These are phyloP conservation scores for Mirza zaza DNA, from an alignment of 2,113 vertebrate genomes.

Conservation along the genomic window DNA sequence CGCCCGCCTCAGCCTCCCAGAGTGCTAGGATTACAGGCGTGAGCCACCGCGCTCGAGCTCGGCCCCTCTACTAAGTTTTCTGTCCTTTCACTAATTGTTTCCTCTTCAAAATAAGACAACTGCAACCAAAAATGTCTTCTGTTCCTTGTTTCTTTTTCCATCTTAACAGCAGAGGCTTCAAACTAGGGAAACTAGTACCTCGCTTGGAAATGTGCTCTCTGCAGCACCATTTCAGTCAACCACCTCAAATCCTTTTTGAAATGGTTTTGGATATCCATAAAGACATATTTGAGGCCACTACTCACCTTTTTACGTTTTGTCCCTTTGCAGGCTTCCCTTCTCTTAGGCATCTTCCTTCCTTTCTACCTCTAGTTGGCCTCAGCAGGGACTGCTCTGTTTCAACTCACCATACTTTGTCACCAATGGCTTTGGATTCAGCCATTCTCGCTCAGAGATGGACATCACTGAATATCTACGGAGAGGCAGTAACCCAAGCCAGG, in stretches of 20 bases:
- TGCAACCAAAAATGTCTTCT: neutral
- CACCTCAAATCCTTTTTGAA: neutral
- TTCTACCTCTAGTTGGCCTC: neutral
- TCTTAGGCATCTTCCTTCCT: neutral
- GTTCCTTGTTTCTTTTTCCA: neutral
- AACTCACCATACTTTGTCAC: neutral
- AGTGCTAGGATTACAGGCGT: too few relatives aligned
- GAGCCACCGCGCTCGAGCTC: too few relatives aligned
- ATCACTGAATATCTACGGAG: neutral
- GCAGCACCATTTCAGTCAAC: neutral
- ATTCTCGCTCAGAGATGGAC: neutral
- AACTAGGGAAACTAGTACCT: neutral
- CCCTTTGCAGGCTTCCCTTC: neutral
- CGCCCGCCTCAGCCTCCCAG: too few relatives aligned
- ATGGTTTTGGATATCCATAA: neutral
- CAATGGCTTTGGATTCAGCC: neutral
- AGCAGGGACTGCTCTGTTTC: too few relatives aligned
- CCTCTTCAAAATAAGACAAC: constrained; percentile 35
- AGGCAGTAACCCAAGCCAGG: neutral
- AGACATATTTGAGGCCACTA: neutral
- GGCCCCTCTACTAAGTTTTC: neutral
- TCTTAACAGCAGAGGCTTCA: neutral
- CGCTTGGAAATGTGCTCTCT: neutral
- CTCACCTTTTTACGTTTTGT: neutral
- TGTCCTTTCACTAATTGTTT: constrained; percentile 48